Percentiles rank a stretch among this genome's conserved stretches.
phyloP scores from a whole-genome alignment of 2,888 invertebrate genomes.

The Endotricha flammealis region DNA sequence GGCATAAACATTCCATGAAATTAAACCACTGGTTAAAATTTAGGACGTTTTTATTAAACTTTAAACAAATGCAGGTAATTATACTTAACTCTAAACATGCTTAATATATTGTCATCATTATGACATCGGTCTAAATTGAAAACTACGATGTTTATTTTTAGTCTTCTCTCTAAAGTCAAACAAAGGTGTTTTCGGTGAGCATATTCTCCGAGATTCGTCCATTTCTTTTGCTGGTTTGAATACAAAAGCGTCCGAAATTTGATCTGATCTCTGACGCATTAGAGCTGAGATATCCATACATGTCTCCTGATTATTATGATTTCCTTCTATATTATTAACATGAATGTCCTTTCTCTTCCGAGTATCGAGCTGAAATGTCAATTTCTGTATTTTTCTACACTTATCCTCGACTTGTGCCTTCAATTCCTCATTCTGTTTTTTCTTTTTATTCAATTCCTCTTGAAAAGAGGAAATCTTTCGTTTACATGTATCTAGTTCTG shows the following conservation, averaged over 20 bases:
- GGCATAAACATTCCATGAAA: conserved; percentile 93
- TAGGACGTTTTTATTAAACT: conserved; percentile 96
- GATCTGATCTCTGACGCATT: conserved; percentile 51
- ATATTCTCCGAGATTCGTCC: conserved; percentile 42
- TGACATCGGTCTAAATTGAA: conserved; percentile 56
- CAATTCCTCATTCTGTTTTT: conserved; percentile 64
- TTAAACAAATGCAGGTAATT: conserved; percentile 89
- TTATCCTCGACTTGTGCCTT: conserved; percentile 63
- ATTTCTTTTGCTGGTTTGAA: conserved; percentile 58
- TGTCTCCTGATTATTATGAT: conserved; percentile 45
- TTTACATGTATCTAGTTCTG: conserved; percentile 66
- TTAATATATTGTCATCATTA: conserved; percentile 30
- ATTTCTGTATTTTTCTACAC: conserved; percentile 63
- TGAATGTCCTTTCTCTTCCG: conserved; percentile 61
- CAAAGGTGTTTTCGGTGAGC: conserved; percentile 62
- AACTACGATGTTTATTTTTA: conserved; percentile 39
- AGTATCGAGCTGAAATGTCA: conserved; percentile 63
- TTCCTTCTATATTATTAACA: conserved; percentile 39
- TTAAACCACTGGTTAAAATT: conserved; percentile 93
- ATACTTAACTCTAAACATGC: conserved; percentile 12
- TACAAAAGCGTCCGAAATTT: conserved; percentile 55
- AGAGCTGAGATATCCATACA: conserved; percentile 66
- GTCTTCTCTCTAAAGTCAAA: conserved; percentile 55
- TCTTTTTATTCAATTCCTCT: conserved; percentile 61
- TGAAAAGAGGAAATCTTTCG: conserved; percentile 63